These are phyloP conservation scores for Xanthorhoe designata DNA, from an alignment of 2,888 invertebrate genomes.

Conservation along the genomic window DNA sequence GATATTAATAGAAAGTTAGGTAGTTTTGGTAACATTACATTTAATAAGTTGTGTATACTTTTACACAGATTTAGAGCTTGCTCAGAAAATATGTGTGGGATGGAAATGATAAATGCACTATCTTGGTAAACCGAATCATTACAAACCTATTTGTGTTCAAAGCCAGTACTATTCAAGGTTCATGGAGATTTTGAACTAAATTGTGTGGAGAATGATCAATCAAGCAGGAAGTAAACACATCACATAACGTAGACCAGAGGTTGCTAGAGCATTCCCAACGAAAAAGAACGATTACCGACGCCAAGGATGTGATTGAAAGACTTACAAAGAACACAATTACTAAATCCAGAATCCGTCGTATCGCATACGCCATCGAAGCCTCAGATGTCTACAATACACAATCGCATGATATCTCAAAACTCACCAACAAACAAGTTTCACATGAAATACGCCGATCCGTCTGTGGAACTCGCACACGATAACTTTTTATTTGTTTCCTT, in stretches of 20 bases:
- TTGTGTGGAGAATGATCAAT: constrained; percentile 13
- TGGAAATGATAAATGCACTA: neutral
- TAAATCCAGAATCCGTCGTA: constrained; percentile 5
- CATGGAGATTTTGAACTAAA: constrained; percentile 2
- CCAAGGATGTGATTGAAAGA: neutral
- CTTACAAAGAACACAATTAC: constrained; percentile 1
- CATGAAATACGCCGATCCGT: constrained; percentile 56
- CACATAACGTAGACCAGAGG: constrained; percentile 42
- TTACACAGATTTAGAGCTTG: neutral
- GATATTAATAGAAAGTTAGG: no score
- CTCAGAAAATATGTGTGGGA: neutral
- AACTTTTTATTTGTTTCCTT: constrained; percentile 43
- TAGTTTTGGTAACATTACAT: no score
- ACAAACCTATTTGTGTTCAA: neutral
- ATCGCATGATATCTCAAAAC: constrained; percentile 54
- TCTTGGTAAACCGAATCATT: neutral
- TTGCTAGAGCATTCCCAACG: constrained; percentile 39
- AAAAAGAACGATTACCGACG: neutral
- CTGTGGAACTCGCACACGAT: constrained; percentile 53
- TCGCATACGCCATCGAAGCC: constrained; percentile 1
- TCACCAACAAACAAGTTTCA: constrained; percentile 74
- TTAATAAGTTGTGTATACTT: no score
- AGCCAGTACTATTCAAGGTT: constrained; percentile 3
- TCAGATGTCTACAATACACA: constrained; percentile 18
- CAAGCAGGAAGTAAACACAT: constrained; percentile 53